Conservation (phyloP, 2,113 vertebrate species). For the Colaptes auratus region DNA sequence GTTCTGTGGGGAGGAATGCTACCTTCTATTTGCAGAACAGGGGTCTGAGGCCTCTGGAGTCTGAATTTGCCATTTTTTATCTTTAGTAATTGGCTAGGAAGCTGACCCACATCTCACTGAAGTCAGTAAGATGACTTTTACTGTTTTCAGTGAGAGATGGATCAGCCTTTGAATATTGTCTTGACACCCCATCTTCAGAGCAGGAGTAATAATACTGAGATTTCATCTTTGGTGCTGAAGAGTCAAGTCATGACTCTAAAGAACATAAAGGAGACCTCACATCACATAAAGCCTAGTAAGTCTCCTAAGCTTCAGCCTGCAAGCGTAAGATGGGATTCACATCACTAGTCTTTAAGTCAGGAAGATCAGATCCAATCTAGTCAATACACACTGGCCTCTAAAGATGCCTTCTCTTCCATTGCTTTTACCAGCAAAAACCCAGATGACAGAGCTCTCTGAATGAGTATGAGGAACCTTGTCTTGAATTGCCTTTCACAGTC, state of each 20-base stretch:
- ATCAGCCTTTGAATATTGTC: slow-evolving; percentile 26
- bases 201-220: background rate
- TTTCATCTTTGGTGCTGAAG: background rate
- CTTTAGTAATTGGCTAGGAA: background rate
- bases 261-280: background rate
- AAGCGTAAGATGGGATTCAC: background rate
- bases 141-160: background rate
- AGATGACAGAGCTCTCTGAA: background rate
- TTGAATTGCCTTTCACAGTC: background rate
- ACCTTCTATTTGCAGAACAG: rapidly evolving
- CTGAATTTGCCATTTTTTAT: background rate
- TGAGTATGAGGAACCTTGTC: background rate
- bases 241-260: background rate
- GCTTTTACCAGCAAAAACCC: background rate
- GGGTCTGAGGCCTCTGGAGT: rapidly evolving
- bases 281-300: slow-evolving; percentile 33
- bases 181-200: background rate
- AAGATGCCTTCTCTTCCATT: background rate
- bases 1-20: background rate
- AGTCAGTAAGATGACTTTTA: slow-evolving; percentile 7
- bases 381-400: background rate
- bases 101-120: background rate
- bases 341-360: background rate
- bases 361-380: background rate
- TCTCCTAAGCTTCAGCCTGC: background rate